Conservation (phyloP, 2,113 vertebrate species). For the Microcebus griseorufus region DNA sequence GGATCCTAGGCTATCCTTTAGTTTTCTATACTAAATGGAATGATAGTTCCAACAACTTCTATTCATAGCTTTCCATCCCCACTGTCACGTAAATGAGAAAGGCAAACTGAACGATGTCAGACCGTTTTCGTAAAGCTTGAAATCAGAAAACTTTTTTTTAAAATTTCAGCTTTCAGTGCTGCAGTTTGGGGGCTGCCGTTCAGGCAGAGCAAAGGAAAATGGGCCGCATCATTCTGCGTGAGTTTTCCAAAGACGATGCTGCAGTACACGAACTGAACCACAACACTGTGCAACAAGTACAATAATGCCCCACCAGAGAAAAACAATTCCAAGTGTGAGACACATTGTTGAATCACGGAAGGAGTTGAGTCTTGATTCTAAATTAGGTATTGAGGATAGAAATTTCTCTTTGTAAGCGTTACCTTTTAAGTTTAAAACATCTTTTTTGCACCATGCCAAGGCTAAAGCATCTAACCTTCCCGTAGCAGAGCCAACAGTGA, state of each 20-base stretch:
- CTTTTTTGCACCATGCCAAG: neutral
- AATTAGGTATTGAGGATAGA: neutral
- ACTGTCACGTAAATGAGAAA: neutral
- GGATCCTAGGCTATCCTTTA: too few relatives aligned
- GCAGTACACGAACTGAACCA: neutral
- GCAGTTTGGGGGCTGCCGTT: neutral
- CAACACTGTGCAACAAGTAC: too few relatives aligned
- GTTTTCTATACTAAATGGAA: neutral
- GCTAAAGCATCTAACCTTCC: too few relatives aligned
- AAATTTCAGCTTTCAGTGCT: neutral
- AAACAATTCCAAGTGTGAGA: neutral
- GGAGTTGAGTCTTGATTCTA: neutral
- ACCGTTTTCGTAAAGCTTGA: neutral
- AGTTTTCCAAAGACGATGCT: neutral
- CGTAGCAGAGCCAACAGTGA: neutral
- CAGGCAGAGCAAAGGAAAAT: neutral
- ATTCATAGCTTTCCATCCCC: too few relatives aligned
- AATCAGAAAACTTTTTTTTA: neutral
- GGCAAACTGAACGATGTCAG: neutral
- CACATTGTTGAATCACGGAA: neutral
- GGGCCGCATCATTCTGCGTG: neutral
- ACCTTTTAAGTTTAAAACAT: neutral
- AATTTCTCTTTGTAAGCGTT: neutral
- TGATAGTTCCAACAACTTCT: neutral
- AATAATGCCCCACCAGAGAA: neutral